Percentiles rank a stretch among this genome's conserved stretches.
Conservation (phyloP, 2,797 vertebrate genomes). For the Acipenser oxyrinchus region DNA sequence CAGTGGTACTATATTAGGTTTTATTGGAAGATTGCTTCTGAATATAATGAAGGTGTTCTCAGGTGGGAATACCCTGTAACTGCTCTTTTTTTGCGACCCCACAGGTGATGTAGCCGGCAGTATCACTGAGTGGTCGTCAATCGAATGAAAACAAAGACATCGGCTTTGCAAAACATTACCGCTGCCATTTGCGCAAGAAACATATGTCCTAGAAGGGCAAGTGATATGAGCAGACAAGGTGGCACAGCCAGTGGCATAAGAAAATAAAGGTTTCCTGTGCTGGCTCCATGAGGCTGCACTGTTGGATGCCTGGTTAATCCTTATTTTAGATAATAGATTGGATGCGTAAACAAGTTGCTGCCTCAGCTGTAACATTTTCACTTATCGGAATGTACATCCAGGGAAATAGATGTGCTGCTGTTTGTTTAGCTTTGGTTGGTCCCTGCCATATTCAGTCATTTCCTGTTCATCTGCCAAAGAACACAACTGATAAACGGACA, state of each 20-base stretch:
- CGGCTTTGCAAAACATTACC: too few species aligned
- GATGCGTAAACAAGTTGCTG: slow-evolving; percentile 23
- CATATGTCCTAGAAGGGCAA: too few species aligned
- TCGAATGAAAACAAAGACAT: too few species aligned
- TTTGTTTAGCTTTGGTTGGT: slow-evolving; percentile 37
- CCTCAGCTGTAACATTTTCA: slow-evolving; percentile 41
- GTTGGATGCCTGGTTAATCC: slow-evolving; percentile 29
- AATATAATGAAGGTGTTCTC: too few species aligned
- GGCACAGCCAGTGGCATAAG: not conserved
- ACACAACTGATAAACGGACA: slow-evolving; percentile 69
- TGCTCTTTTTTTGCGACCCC: too few species aligned
- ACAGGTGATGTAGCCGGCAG: too few species aligned
- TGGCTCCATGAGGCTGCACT: slow-evolving; percentile 41
- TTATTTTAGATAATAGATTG: slow-evolving; percentile 20
- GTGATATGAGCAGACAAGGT: not conserved
- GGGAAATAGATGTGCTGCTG: slow-evolving; percentile 50
- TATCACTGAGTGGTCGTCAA: too few species aligned
- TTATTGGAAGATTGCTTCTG: too few species aligned
- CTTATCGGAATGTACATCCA: slow-evolving; percentile 51
- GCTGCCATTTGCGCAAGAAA: too few species aligned
- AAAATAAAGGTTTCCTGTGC: slow-evolving; percentile 41
- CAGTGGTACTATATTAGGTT: too few species aligned
- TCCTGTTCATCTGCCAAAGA: slow-evolving; percentile 81
- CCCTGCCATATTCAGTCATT: slow-evolving; percentile 70
- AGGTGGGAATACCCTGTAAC: too few species aligned